phyloP scores from a whole-genome alignment of 2,797 vertebrate species.

The Meda fulgida region DNA sequence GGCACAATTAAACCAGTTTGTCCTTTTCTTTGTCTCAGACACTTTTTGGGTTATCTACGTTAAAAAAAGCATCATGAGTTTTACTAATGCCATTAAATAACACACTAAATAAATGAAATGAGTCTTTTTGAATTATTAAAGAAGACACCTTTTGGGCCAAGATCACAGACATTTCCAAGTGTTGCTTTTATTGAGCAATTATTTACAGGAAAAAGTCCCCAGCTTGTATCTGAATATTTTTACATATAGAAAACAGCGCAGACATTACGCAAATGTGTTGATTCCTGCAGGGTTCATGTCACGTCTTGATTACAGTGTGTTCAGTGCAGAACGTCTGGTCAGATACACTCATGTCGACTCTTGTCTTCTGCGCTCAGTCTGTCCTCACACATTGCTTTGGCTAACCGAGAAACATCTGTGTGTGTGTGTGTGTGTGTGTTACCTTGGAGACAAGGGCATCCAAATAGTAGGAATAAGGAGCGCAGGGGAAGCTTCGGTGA shows the following conservation, averaged over 20 bases:
- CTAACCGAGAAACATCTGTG: constrained; percentile 57
- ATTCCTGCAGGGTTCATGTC: constrained; percentile 13
- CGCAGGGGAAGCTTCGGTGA: constrained; percentile 64
- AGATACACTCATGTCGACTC: constrained; percentile 10
- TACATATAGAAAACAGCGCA: background rate
- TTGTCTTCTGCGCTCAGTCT: constrained; percentile 21
- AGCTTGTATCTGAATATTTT: constrained; percentile 13
- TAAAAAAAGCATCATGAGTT: background rate
- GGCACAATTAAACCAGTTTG: background rate
- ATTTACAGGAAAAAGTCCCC: background rate
- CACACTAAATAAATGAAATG: background rate
- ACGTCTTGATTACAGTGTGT: constrained; percentile 38
- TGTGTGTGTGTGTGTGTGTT: constrained; percentile 63
- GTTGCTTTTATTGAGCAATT: background rate
- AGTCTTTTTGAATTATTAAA: background rate
- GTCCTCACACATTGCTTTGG: constrained; percentile 49
- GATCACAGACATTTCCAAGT: background rate
- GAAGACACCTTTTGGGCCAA: background rate
- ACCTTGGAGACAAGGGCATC: constrained; percentile 72
- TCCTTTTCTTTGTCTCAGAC: background rate
- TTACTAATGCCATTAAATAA: background rate
- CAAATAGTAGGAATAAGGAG: constrained; percentile 65
- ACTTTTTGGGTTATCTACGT: background rate
- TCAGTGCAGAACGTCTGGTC: constrained; percentile 23
- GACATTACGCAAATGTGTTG: constrained; percentile 17